Conservation (phyloP, 2,888 invertebrate genomes). For the Galerucella calmariensis region DNA sequence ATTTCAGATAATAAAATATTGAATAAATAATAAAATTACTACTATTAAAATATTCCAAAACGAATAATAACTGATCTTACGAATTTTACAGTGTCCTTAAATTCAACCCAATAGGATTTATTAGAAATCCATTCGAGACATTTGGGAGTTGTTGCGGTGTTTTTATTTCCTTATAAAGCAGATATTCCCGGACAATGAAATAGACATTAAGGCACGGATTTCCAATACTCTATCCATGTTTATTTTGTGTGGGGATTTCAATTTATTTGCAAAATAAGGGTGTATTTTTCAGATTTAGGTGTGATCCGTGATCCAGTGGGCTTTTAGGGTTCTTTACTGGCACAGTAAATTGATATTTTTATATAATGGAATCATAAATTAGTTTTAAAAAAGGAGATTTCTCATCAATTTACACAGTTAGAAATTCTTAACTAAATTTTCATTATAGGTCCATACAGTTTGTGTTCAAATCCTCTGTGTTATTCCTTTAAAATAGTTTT, state of each 20-base stretch:
- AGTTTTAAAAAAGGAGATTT: neutral
- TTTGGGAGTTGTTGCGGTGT: slow-evolving; percentile 35
- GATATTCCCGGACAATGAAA: slow-evolving; percentile 33
- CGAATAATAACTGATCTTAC: neutral
- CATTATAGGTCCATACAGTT: too few species aligned
- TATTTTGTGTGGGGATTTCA: slow-evolving; percentile 11
- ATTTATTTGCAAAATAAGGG: slow-evolving; percentile 28
- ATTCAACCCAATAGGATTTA: slow-evolving; percentile 22
- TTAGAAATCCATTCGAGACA: slow-evolving; percentile 31
- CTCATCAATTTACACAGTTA: neutral
- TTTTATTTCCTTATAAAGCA: slow-evolving; percentile 35
- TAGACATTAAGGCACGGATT: slow-evolving; percentile 29
- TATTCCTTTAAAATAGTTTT: too few species aligned
- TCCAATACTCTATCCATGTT: slow-evolving; percentile 22
- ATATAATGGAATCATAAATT: neutral
- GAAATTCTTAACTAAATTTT: neutral
- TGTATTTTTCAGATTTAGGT: slow-evolving; percentile 22
- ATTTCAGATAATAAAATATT: too few species aligned
- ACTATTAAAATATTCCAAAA: neutral
- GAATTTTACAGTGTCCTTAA: slow-evolving; percentile 11
- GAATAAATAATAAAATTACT: too few species aligned
- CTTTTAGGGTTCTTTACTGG: slow-evolving; percentile 5
- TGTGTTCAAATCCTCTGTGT: too few species aligned
- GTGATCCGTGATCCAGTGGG: slow-evolving; percentile 17
- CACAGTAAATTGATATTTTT: slow-evolving; percentile 7